Conservation (phyloP, 2,888 invertebrate genomes). For the Dorcus hopei region DNA sequence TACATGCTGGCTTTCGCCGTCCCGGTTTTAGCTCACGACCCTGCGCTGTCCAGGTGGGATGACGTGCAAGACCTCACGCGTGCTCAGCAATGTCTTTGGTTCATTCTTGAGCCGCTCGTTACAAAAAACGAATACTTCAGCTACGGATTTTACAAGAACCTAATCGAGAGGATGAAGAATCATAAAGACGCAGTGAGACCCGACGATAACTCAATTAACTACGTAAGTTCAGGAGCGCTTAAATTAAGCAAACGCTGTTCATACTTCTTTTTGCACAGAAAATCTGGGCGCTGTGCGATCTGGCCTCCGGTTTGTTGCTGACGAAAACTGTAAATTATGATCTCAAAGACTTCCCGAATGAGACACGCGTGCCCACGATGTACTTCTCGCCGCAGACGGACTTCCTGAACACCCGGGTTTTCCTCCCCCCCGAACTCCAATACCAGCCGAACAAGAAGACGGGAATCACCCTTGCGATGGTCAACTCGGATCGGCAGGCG, state of each 20-base stretch:
- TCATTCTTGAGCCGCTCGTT: slow-evolving; percentile 90
- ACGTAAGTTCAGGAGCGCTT: slow-evolving; percentile 58
- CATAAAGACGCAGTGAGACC: slow-evolving; percentile 86
- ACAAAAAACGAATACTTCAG: slow-evolving; percentile 91
- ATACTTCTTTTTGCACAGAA: slow-evolving; percentile 60
- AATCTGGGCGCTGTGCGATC: slow-evolving; percentile 95
- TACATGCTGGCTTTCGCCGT: slow-evolving; percentile 97
- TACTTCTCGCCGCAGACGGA: slow-evolving; percentile 78
- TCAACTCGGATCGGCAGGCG: slow-evolving; percentile 46
- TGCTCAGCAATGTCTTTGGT: slow-evolving; percentile 86
- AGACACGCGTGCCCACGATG: slow-evolving; percentile 85
- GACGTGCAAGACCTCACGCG: slow-evolving; percentile 75
- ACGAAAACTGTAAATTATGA: slow-evolving; percentile 81
- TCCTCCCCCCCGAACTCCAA: slow-evolving; percentile 79
- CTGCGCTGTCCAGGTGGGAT: slow-evolving; percentile 73
- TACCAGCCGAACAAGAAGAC: slow-evolving; percentile 50
- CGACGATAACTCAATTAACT: slow-evolving; percentile 78
- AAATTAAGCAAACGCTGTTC: slow-evolving; percentile 1
- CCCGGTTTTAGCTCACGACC: slow-evolving; percentile 92
- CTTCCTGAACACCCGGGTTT: slow-evolving; percentile 73
- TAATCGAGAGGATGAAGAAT: slow-evolving; percentile 92
- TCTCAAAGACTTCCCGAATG: slow-evolving; percentile 83
- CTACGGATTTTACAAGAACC: slow-evolving; percentile 90
- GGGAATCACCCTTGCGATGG: slow-evolving; percentile 48
- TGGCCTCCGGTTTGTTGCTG: slow-evolving; percentile 87